Conservation (phyloP, 2,797 vertebrate genomes). For the Chrysolophus pictus region DNA sequence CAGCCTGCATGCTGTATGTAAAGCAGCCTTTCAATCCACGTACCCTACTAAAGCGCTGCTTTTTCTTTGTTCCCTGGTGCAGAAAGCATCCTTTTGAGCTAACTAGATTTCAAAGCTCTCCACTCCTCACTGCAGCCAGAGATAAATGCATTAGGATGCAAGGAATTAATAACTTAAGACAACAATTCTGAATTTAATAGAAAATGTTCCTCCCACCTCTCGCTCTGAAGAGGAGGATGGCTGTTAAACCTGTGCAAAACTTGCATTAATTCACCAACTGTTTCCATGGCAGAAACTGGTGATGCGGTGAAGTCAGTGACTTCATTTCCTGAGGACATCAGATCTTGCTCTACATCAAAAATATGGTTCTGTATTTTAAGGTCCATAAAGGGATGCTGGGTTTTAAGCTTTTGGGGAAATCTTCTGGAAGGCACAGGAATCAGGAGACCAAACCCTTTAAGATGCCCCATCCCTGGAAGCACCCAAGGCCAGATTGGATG, state of each 20-base stretch:
- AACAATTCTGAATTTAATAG: constrained; percentile 67
- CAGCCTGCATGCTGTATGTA: background rate
- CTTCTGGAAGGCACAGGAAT: background rate
- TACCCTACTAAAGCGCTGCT: background rate
- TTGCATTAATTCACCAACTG: constrained; percentile 72
- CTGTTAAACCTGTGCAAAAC: constrained; percentile 68
- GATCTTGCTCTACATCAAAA: constrained; percentile 58
- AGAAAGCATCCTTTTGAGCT: constrained; percentile 41
- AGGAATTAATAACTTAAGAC: constrained; percentile 67
- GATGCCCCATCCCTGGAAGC: background rate
- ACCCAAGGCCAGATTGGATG: too few species aligned
- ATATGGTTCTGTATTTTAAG: constrained; percentile 38
- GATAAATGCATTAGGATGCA: constrained; percentile 70
- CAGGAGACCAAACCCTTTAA: background rate
- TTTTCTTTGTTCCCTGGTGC: background rate
- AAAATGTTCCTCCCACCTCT: constrained; percentile 65
- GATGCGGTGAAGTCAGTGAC: constrained; percentile 61
- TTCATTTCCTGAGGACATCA: constrained; percentile 72
- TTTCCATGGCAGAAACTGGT: constrained; percentile 69
- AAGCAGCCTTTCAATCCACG: background rate
- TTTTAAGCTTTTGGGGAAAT: constrained; percentile 10
- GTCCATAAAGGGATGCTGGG: background rate
- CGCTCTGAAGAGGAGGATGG: constrained; percentile 60
- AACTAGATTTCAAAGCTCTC: constrained; percentile 56
- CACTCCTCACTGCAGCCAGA: constrained; percentile 40